Evolutionary conservation across 64 coral and sea anemone genomes (phyloP), one percentile per base, ranked within the genome.

Genomic region (Catalaphyllia jardinei): DNA sequence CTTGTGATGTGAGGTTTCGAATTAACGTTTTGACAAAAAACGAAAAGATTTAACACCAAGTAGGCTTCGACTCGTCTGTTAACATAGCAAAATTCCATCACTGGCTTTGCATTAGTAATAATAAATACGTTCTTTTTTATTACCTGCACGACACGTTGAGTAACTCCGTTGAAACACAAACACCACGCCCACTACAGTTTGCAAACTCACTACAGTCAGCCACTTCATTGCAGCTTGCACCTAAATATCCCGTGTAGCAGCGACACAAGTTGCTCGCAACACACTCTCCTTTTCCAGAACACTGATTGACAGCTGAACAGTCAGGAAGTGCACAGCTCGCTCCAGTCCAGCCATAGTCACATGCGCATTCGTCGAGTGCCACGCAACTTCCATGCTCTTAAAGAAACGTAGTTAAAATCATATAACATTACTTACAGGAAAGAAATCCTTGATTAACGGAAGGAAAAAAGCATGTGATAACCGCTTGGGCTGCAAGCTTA

Each of bases 101-200:
- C 39, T 46, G 39, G 39, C 39, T 46, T 46, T 4, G 39, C 39
- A 46, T 46, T 46, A 46, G 6, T 46, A 46, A 46, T 46, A 6
- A 7, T 46, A 46, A 5, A 12, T 16, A 10, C 8, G 10, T 57
- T 16, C 8, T 7, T 57, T n/a, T 82, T 73, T 8, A 74, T 29
- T 77, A 92, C 90, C 90, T 92, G 76, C 91, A 93, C 11, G 84
- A 79, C 38, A 54, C 35, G 18, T 93, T 93, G 51, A 42, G 31
- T 29, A 74, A 76, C 25, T 62, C 71, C 8, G 25, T 60, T 29
- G 35, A 77, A 9, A 87, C 49, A 71, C 91, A 93, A 27, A 54
- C 85, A 51, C 91, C 91, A 10, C 73, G 74, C 17, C 64, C 31
- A 18, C 84, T 93, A 33, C 91, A 93, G 59, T 93, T 93, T 24